Base-by-base conservation (phyloP, 1,140 invertebrate genomes). In the Berghia stephanieae region DNA sequence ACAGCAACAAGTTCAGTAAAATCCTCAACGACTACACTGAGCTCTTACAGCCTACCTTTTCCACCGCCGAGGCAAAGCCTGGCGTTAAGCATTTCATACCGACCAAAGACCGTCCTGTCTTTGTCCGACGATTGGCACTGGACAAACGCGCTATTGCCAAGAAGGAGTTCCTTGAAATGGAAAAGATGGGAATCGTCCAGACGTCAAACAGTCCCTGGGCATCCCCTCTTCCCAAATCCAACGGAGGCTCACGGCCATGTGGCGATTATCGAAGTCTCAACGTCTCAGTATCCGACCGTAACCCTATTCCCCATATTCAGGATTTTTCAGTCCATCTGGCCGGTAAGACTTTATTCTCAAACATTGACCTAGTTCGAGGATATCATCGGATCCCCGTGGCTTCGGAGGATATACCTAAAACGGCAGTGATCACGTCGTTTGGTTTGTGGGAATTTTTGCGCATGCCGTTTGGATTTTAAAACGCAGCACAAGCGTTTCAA, bases 341-440 rank as follows among this genome's bases (percentile, higher is more conserved):
- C n/a, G 66, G 66, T n/a, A 34, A 40, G 13, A 68, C 0, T 0
- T 36, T 68, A 13, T 68, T 68, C 38, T 68, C 66, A 1, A 68
- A 68, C 31, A 40, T 68, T 36, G 66, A 68, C 40, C 38, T 68
- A n/a, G 66, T 68, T 10, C 27, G 66, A 31, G 66, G 66, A 24
- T 60, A 60, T 21, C 24, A 2, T 21, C 57, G 36, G 36, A 60
- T 60, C 8, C 57, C 57, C 24, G 57, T 60, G 1, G 57, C 57
- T 10, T 2, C 57, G 6, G 57, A 60, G 10, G 57, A 60, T n/a
- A 68, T 60, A 27, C 57, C 57, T 8, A 60, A 60, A 60, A 60
- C 57, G 36, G 57, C 57, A 60, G 57, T 60, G 21, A 68, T 68
- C 66, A 68, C 66, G 10, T 38, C 66, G n/a, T 68, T 68, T 38